These are phyloP conservation scores for Drosophila pullipes DNA, from an alignment of 2,888 invertebrate genomes.

Conservation along the genomic window DNA sequence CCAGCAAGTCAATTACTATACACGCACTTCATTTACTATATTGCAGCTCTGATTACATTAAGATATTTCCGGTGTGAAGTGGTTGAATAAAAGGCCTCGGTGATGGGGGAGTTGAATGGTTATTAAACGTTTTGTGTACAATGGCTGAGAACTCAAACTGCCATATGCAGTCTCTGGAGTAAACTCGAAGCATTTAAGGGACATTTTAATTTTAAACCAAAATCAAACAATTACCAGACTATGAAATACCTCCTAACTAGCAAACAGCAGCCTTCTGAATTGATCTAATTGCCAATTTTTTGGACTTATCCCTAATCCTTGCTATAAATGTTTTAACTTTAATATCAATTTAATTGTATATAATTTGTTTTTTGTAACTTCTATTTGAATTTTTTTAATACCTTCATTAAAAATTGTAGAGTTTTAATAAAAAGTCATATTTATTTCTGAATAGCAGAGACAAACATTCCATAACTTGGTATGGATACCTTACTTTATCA, in stretches of 20 bases:
- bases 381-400: not conserved
- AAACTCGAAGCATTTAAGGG: slow-evolving; percentile 15
- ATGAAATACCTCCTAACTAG: slow-evolving; percentile 2
- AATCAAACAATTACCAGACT: not conserved
- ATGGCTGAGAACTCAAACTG: not conserved
- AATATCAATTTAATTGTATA: not conserved
- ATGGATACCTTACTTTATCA: not conserved
- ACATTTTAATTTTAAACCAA: not conserved
- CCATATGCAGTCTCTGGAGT: slow-evolving; percentile 8
- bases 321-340: not conserved
- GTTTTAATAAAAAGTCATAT: not conserved
- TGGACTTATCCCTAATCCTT: not conserved
- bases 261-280: not conserved
- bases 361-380: not conserved
- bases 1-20: slow-evolving; percentile 30
- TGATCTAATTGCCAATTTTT: not conserved
- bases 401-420: not conserved
- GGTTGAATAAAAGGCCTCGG: not conserved
- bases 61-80: slow-evolving; percentile 29
- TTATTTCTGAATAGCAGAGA: too few species aligned
- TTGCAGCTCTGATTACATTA: slow-evolving; percentile 44
- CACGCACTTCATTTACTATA: slow-evolving; percentile 41
- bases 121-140: slow-evolving; percentile 10
- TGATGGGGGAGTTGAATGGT: not conserved
- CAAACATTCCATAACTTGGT: too few species aligned